Conservation (phyloP, 23 tunicate genomes). For the Corella eumyota region DNA sequence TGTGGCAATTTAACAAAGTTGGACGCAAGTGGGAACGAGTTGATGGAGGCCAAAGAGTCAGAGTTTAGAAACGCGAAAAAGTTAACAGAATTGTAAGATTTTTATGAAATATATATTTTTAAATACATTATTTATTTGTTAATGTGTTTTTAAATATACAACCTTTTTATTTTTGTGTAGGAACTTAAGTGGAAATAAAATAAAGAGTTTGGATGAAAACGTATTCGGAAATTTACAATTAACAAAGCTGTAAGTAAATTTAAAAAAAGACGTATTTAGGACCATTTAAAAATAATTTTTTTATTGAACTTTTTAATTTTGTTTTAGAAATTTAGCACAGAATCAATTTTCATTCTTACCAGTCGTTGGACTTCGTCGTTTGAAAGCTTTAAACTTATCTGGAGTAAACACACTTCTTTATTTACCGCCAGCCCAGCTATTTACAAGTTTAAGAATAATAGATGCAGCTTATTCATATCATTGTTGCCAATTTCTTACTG, state of each 20-base stretch:
- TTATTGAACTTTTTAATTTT: background rate
- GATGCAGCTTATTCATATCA: conserved; percentile 62
- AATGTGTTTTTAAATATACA: background rate
- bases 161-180: conserved; percentile 11
- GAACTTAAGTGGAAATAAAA: conserved; percentile 45
- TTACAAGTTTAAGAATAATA: conserved; percentile 25
- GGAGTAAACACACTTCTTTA: conserved; percentile 37
- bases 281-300: too few relatives aligned
- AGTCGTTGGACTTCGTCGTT: conserved; percentile 25
- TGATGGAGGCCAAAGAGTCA: conserved; percentile 4
- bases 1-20: conserved; percentile 34
- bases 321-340: conserved; percentile 55
- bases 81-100: conserved; percentile 45
- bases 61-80: conserved; percentile 34
- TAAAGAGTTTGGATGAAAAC: conserved; percentile 21
- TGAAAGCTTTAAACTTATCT: conserved; percentile 42
- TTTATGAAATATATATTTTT: too few relatives aligned
- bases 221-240: conserved; percentile 24
- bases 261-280: background rate
- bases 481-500: conserved; percentile 47
- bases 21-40: conserved; percentile 26
- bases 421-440: conserved; percentile 35
- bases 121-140: too few relatives aligned
- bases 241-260: conserved; percentile 40
- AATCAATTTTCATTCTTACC: conserved; percentile 54